Evolutionary conservation across 2,797 vertebrate genomes (phyloP).

Genomic region (Lagorchestes hirsutus): DNA sequence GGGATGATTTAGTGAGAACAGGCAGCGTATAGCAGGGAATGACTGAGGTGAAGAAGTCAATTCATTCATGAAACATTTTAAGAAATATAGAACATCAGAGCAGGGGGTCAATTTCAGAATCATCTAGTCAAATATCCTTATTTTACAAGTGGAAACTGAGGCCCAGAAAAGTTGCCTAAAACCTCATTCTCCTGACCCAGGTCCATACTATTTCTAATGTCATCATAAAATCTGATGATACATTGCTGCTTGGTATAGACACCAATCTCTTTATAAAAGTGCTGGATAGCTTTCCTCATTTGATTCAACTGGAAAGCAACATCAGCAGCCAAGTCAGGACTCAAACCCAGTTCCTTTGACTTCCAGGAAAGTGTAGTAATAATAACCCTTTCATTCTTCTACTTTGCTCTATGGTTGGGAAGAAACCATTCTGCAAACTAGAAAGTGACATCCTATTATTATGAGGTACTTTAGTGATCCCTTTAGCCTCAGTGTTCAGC

Average conservation of each 20-base stretch:
- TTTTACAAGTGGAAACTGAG: not conserved
- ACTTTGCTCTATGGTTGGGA: not conserved
- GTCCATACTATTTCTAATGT: not conserved
- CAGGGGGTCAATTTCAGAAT: not conserved
- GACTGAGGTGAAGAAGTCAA: not conserved
- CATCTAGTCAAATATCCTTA: not conserved
- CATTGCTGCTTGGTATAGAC: no score
- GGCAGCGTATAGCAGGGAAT: not conserved
- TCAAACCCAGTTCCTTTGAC: not conserved
- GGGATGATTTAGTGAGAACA: not conserved
- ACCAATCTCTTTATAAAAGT: no score
- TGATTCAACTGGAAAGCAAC: not conserved
- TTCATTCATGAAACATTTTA: not conserved
- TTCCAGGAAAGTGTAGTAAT: not conserved
- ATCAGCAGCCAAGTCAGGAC: not conserved
- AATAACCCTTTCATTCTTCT: not conserved
- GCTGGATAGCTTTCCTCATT: no score
- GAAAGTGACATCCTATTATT: not conserved
- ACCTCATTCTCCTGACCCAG: not conserved
- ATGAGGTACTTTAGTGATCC: not conserved
- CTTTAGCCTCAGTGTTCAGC: not conserved
- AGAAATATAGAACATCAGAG: not conserved
- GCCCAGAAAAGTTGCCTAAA: not conserved
- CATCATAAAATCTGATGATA: no score
- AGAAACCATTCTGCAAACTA: not conserved